Conservation (phyloP, 2,888 invertebrate genomes). For the Drosophila atroscutellata region DNA sequence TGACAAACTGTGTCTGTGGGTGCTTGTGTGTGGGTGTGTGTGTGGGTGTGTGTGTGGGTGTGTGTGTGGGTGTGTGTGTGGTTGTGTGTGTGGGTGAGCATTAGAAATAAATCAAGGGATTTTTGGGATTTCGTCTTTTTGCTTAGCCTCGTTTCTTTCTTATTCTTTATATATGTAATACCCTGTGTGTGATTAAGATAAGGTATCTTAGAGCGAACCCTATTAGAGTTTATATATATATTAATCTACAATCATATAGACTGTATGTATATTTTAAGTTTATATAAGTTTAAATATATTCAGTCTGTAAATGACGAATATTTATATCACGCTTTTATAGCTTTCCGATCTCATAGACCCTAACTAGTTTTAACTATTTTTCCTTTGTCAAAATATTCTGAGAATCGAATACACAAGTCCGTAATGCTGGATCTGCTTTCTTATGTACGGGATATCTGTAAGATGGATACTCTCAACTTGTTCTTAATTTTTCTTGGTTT, state of each 20-base stretch:
- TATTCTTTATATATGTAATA: constrained; percentile 24
- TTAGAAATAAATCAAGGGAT: constrained; percentile 81
- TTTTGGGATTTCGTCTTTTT: constrained; percentile 74
- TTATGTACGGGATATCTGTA: not conserved
- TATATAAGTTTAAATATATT: not conserved
- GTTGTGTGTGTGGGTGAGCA: constrained; percentile 47
- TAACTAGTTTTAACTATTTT: not conserved
- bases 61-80: constrained; percentile 6
- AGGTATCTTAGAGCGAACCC: not conserved
- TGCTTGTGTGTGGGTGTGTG: not conserved
- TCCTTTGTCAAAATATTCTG: not conserved
- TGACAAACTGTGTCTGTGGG: constrained; percentile 8
- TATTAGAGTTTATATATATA: not conserved
- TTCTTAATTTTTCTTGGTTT: constrained; percentile 15
- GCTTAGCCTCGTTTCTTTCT: constrained; percentile 44
- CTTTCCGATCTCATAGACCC: not conserved
- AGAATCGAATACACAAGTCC: not conserved
- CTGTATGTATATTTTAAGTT: not conserved
- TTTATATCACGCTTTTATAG: not conserved
- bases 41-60: not conserved
- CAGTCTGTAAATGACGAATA: not conserved
- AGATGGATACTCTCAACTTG: not conserved
- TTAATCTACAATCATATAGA: not conserved
- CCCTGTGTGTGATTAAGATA: not conserved
- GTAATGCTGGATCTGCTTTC: not conserved